Base-by-base conservation (phyloP, 2,888 invertebrate genomes). In the Notodonta dromedarius region DNA sequence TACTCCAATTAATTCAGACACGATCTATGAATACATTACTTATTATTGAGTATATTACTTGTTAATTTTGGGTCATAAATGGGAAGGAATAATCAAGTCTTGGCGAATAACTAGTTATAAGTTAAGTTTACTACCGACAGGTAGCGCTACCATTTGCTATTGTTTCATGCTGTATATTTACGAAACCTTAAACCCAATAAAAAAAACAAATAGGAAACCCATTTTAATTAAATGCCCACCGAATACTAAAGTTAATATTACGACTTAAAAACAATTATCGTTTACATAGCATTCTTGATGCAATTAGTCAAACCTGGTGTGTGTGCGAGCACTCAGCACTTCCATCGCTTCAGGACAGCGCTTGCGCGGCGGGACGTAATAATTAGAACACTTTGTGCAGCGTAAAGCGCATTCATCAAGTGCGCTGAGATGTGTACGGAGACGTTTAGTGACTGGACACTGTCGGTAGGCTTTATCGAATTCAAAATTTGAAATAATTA, bases 331-430 rank as follows among this genome's bases (percentile, higher is more conserved):
- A 60, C 56, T 65, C 62, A 74, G 72, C 73, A 64, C 63, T 58
- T 74, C 54, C 60, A 71, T 57, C 65, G 73, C 73, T 73, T 59
- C 56, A 63, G 60, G 50, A 57, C 63, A 48, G 56, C 56, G 57
- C 60, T 57, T 61, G 67, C 73, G 64, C 68, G 70, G 54, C 67
- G 65, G 70, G 62, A 74, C 67, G 72, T 70, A 72, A 71, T 84
- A 86, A 84, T 87, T 86, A 82, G 80, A 75, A 70, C 79, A 79
- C 74, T 77, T 80, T 78, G 77, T 80, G 78, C 79, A 79, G 84
- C 84, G 82, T 82, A 85, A 86, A 87, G 88, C 85, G 85, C 85
- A 87, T 88, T 87, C 87, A 86, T 89, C 86, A 87, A 85, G 82
- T 80, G 82, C 79, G 69, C 78, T 76, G 82, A 86, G 90, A 89